Evolutionary conservation across 2,888 invertebrate genomes (phyloP).

Genomic region (Oasisia sp.): DNA sequence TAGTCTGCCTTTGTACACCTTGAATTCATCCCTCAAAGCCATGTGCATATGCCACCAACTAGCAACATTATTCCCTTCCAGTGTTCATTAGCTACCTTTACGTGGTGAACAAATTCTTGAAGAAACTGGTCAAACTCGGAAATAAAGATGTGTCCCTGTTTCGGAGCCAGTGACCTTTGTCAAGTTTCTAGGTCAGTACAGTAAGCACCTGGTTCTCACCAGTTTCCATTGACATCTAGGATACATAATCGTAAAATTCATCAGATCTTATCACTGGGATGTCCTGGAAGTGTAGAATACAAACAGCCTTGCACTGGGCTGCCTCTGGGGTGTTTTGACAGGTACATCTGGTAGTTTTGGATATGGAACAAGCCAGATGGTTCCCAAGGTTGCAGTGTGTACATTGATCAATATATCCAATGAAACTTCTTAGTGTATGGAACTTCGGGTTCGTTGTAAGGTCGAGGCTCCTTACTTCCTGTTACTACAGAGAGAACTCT

Average conservation of each 20-base stretch:
- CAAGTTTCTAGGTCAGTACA: neutral
- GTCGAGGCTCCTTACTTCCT: neutral
- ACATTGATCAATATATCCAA: neutral
- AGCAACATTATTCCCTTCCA: no score
- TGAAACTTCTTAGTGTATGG: neutral
- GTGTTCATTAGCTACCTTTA: no score
- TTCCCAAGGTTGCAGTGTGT: neutral
- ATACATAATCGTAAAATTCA: conserved; percentile 10
- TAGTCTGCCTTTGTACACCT: no score
- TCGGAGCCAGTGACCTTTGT: neutral
- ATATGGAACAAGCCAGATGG: neutral
- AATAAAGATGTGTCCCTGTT: neutral
- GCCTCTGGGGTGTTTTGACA: neutral
- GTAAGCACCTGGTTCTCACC: neutral
- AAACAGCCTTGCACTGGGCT: neutral
- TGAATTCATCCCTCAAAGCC: no score
- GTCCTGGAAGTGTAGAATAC: neutral
- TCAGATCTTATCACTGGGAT: neutral
- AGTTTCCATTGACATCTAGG: neutral
- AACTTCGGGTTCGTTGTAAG: neutral
- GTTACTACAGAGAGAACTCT: neutral
- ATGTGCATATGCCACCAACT: no score
- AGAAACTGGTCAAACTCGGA: no score
- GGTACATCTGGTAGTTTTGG: neutral
- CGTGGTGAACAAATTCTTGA: no score